Evolutionary conservation across 2,113 vertebrate genomes (phyloP), one percentile per base, ranked within the genome.

Genomic region (Sapajus apella): DNA sequence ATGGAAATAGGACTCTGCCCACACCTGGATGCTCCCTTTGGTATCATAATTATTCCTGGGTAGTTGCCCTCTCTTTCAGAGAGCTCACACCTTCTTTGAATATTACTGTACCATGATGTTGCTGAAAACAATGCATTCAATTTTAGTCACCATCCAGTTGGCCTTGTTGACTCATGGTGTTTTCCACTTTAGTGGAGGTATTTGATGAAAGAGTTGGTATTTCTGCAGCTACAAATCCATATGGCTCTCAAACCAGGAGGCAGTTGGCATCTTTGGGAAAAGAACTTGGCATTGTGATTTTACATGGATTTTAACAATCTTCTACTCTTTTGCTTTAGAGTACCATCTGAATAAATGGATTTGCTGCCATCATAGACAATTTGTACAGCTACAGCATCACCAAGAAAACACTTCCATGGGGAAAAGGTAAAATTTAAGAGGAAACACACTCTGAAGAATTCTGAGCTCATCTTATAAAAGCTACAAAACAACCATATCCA

Each of bases 41-140:
- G 47, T 73, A 81, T 85, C 50, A 55, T 91, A 95, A 98, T 86
- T 82, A 95, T 85, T 82, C 52, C 77, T 50, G 92, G 9, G 64
- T 84, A 75, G 77, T 45, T 94, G 61, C 13, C 43, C 9, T 80
- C 45, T 89, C 17, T 18, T 85, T 32, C 16, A 94, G 52, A 73
- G 30, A 86, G 37, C 27, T 97, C 72, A 94, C 11, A 82, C 20
- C 45, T 90, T 93, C 52, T 92, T 93, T 92, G 89, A 94, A 68
- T 87, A 90, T 25, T 94, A 87, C 45, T 75, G 20, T 40, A 87
- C 50, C 40, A 72, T 79, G 64, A 90, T 68, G 40, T 77, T 85
- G 43, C 52, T 96, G 91, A 94, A 95, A 95, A 89, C 11, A 84
- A 87, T 66, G 2, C 20, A 92, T 87, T 87, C 4, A 0, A 92